Evolutionary conservation across 2,113 vertebrate genomes (phyloP).

Genomic region (Seriola quinqueradiata): DNA sequence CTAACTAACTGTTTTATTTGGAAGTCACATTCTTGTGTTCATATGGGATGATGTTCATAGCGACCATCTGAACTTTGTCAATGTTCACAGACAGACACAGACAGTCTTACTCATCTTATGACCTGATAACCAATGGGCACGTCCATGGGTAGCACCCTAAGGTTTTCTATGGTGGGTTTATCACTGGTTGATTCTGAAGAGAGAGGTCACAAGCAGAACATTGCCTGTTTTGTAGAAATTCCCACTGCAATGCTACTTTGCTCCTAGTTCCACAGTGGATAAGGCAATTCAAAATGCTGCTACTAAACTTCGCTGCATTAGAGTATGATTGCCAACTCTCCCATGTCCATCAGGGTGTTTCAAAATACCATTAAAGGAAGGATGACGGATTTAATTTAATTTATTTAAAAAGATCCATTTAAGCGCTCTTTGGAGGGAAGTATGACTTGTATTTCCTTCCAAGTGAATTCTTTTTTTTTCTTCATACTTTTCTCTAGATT

Average conservation of each 20-base stretch:
- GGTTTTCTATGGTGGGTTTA: conserved; percentile 55
- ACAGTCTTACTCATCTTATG: conserved; percentile 32
- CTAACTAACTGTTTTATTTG: background rate
- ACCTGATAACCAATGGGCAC: conserved; percentile 12
- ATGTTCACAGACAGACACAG: conserved; percentile 5
- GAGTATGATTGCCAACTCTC: background rate
- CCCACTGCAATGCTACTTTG: too few species aligned
- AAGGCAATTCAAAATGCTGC: too few species aligned
- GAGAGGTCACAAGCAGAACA: background rate
- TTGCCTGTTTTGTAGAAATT: too few species aligned
- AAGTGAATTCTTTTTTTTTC: too few species aligned
- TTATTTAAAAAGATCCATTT: background rate
- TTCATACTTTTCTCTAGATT: too few species aligned
- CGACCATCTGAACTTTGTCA: background rate
- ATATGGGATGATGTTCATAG: background rate
- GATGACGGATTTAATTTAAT: background rate
- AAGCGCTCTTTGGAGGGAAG: background rate
- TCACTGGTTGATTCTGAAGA: background rate
- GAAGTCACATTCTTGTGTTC: background rate
- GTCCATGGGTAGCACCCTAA: conserved; percentile 31
- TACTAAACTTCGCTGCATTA: background rate
- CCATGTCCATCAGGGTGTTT: too few species aligned
- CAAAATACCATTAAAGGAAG: too few species aligned
- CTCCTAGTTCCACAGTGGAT: too few species aligned
- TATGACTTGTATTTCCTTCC: too few species aligned